Evolutionary conservation across 2,113 vertebrate species (phyloP), one percentile per base, ranked within the genome.

Genomic region (Smithornis capensis): DNA sequence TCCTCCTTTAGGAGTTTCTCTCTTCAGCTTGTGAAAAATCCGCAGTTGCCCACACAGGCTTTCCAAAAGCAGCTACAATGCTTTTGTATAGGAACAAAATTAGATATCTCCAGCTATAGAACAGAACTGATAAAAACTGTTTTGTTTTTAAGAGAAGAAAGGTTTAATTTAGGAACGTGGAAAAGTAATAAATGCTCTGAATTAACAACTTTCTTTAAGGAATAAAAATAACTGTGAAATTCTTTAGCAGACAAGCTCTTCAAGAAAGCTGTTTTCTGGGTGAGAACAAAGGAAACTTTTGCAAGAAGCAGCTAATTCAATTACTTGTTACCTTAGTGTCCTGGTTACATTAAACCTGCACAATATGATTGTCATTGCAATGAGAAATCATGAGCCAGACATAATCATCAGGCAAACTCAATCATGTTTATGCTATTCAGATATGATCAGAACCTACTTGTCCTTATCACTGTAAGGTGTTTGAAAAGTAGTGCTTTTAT

Each of bases 321-420:
- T 82, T 87, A 33, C 56, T 49, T 49, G 42, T 44, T 92, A 79
- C 71, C 71, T 83, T 55, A 70, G 35, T 14, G 55, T 31, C 69
- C 71, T 83, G 73, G 76, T 67, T 95, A 75, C 22, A 49, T 71
- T 87, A 91, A 92, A 90, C 22, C 44, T 71, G 67, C 49, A 53
- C 86, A 95, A 81, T 2, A 37, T 23, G 40, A 88, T 68, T 91
- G 83, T 91, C 74, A 23, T 52, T 96, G 93, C 91, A 97, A 95
- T 84, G 87, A 92, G 74, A 85, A 93, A 87, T 85, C 80, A 65
- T 10, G 59, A 96, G 81, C 74, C 84, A 96, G 94, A 91, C 92
- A 93, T 87, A 92, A 96, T 91, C 94, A 95, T 95, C 81, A 97
- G 76, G 90, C 69, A 97, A 96, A 97, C 85, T 97, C 95, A 97